phyloP scores from a whole-genome alignment of 2,797 vertebrate species.

The Spheniscus humboldti region DNA sequence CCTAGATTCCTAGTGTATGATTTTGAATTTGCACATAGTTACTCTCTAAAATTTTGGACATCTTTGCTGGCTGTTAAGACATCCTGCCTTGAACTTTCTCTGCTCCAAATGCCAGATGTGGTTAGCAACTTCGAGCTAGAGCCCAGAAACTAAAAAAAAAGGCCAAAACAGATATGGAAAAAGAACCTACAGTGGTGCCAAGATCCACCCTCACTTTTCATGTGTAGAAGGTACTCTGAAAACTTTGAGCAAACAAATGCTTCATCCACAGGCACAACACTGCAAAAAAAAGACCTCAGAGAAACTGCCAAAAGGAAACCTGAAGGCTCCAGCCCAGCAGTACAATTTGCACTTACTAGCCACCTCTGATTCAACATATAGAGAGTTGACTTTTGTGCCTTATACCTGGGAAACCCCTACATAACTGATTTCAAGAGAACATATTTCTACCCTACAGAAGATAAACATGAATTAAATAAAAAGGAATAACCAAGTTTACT shows the following conservation, averaged over 20 bases:
- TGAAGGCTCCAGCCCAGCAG: not conserved
- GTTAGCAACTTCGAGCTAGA: not conserved
- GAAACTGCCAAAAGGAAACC: not conserved
- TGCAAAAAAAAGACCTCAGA: not conserved
- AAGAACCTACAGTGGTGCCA: not conserved
- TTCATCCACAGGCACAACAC: not conserved
- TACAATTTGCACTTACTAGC: not conserved
- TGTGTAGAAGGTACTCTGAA: not conserved
- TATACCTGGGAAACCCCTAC: not conserved
- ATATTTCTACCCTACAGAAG: not conserved
- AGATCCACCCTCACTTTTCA: not conserved
- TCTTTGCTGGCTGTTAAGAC: conserved; percentile 5
- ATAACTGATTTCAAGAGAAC: not conserved
- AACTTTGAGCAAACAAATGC: not conserved
- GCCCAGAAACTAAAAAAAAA: not conserved
- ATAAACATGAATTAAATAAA: not conserved
- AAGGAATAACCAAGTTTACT: not conserved
- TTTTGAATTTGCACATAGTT: not conserved
- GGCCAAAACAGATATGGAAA: not conserved
- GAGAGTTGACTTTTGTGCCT: not conserved
- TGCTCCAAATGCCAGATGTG: conserved; percentile 24
- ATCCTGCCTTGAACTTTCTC: conserved; percentile 28
- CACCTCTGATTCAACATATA: not conserved
- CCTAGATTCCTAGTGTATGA: not conserved
- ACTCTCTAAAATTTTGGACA: not conserved